Evolutionary conservation across 2,888 invertebrate genomes (phyloP), one percentile per base, ranked within the genome.

Genomic region (Flexamia atlantica): DNA sequence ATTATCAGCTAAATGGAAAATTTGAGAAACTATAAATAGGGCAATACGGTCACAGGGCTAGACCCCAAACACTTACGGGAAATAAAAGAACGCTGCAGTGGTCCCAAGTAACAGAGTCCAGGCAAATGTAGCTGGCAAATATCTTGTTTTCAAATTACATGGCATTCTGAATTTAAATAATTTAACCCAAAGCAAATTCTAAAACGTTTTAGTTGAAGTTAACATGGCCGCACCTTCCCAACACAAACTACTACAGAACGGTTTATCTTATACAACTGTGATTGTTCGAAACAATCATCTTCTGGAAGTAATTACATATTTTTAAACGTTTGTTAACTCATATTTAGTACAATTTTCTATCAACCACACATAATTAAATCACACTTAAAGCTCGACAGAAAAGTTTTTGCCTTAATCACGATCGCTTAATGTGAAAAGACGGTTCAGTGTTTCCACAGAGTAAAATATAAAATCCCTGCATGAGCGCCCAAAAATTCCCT

Each of bases 111-210:
- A 94, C 90, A 99, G 93, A 88, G 96, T 95, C 99, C 99, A 99
- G 90, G 99, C 99, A 93, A 98, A 97, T 90, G 97, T 97, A 92
- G 99, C 99, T 91, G 99, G 99, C 93, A 98, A 95, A 92, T 97
- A 97, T 93, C 97, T 96, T 92, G 97, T 97, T 92, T 97, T 97
- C 91, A 97, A 95, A 93, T 97, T 97, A 94, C 98, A 98, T 96
- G 97, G 96, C 97, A 97, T 97, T 92, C 91, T 93, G 85, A 83
- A 32, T 68, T 84, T 81, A 72, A 86, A 82, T 84, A 82, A 83
- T 68, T 84, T 85, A 84, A 84, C 86, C 85, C 84, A 85, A 83
- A 85, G 46, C 80, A 82, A 85, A 83, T 84, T 79, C 85, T 86
- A 87, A 85, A 85, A 85, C 72, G 84, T 87, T 84, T 85, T 85